Base-by-base conservation (phyloP, 2,888 invertebrate genomes). In the Smittia sp. region DNA sequence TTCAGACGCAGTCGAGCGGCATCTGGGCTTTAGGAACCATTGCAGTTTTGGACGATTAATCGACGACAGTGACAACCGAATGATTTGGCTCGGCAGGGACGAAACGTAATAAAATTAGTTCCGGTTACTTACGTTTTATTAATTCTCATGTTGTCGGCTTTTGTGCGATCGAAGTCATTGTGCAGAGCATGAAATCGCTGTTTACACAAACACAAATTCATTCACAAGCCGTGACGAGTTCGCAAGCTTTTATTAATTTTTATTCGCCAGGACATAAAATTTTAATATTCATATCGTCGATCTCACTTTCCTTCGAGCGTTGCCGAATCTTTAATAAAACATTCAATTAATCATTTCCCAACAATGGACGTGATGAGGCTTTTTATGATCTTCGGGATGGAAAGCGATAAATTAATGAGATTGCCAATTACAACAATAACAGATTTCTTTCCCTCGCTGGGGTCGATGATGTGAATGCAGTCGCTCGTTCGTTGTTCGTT, bases 371-470 rank as follows among this genome's bases (percentile, higher is more conserved):
- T 62, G 72, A 72, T 72, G 72, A 72, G 72, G 58, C 38, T 25
- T 72, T 72, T 72, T 72, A 72, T 72, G 72, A 72, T 72, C 72
- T 72, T 72, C 72, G 58, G 38, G 54, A 39, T 72, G 38, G 72
- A 58, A 58, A 62, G 72, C 72, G 38, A 72, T 72, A 72, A 72
- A 72, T 72, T 72, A 72, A 72, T 72, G 72, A 72, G 18, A 72
- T 72, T 72, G 72, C 27, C 72, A 72, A 72, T 72, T 72, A 72
- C 54, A 72, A 72, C 72, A 72, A 72, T 38, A 62, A 62, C 72
- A 72, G 72, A 72, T 39, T 58, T 32, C n/a, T n/a, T 52, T 24
- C 15, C 54, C 27, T 54, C 54, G 20, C 20, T 9, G n/a, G 58
- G 58, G 58, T 58, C 58, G 58, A 58, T 4, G 46, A n/a, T 15